These are phyloP conservation scores for Chlorospingus semifuscus DNA, from an alignment of 2,797 vertebrate species.

Conservation along the genomic window DNA sequence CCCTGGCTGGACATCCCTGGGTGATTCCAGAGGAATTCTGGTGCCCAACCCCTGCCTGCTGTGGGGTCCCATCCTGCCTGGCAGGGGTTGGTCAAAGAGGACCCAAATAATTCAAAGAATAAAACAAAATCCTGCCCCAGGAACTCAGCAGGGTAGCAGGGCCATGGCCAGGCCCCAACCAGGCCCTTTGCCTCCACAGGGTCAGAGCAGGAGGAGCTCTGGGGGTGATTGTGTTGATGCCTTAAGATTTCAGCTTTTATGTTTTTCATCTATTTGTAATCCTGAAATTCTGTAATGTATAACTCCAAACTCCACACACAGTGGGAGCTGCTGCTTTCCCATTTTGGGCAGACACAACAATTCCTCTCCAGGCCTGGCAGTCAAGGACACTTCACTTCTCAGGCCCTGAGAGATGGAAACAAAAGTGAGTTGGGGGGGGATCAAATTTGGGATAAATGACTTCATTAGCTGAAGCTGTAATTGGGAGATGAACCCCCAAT, in stretches of 20 bases:
- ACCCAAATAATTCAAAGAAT: too few relatives aligned
- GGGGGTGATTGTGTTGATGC: neutral
- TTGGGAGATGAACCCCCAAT: neutral
- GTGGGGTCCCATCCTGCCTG: neutral
- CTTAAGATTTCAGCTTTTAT: fast-evolving
- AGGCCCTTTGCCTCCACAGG: fast-evolving
- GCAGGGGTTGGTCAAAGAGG: too few relatives aligned
- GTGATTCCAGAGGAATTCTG: fast-evolving
- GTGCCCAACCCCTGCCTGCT: neutral
- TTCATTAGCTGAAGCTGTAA: neutral
- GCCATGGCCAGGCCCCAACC: neutral
- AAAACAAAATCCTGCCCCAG: too few relatives aligned
- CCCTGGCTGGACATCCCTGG: neutral
- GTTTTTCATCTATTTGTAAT: fast-evolving
- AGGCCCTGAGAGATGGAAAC: neutral
- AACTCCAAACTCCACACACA: neutral
- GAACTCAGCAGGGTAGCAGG: neutral
- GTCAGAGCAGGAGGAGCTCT: neutral
- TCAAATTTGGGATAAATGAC: neutral
- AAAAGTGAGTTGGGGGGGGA: neutral
- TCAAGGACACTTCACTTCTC: neutral
- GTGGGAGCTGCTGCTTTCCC: neutral
- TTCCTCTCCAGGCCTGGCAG: neutral
- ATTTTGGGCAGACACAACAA: neutral
- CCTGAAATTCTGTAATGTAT: fast-evolving